phyloP scores from a whole-genome alignment of 2,797 vertebrate genomes.

The Pipistrellus pygmaeus region DNA sequence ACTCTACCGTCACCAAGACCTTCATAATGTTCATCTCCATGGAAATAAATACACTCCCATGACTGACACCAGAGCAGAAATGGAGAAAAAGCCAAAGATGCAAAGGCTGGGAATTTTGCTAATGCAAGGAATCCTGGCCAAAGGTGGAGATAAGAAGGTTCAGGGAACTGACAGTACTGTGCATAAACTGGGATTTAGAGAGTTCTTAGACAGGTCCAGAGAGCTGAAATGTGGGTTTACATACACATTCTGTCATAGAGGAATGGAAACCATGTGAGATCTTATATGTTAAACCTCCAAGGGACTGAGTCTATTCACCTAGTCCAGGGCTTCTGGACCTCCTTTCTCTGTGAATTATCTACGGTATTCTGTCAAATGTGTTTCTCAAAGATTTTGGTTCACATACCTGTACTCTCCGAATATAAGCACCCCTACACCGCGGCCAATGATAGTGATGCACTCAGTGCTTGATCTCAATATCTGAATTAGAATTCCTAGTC shows the following conservation, averaged over 20 bases:
- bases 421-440: not conserved
- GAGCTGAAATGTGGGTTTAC: not conserved
- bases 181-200: not conserved
- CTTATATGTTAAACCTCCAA: not conserved
- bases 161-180: not conserved
- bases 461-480: too few relatives aligned
- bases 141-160: not conserved
- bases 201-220: too few relatives aligned
- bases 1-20: fast-evolving
- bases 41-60: not conserved
- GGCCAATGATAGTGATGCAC: not conserved
- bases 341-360: too few relatives aligned
- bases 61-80: too few relatives aligned
- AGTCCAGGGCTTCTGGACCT: too few relatives aligned
- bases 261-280: not conserved
- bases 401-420: not conserved
- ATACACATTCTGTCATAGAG: not conserved
- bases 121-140: not conserved
- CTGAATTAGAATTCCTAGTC: not conserved
- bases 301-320: too few relatives aligned
- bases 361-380: too few relatives aligned
- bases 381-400: not conserved
- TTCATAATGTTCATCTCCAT: not conserved
- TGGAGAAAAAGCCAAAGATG: not conserved
- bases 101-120: too few relatives aligned